Evolutionary conservation across 2,113 vertebrate species (phyloP).

Genomic region (Antigone vipio): DNA sequence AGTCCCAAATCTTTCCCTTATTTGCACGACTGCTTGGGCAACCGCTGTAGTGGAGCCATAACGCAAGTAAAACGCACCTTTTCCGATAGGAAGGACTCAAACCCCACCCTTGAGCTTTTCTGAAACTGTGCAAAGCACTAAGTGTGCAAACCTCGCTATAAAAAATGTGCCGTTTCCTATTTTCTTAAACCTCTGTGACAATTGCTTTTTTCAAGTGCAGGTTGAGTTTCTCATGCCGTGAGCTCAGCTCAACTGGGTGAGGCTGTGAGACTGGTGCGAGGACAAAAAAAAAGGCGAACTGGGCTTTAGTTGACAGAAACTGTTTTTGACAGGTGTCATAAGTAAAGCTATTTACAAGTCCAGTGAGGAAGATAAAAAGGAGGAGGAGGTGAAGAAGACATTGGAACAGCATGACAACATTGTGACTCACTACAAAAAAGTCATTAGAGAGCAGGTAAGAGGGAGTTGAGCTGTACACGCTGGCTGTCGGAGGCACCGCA

Average conservation of each 20-base stretch:
- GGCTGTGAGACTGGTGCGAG: neutral
- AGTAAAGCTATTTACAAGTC: slow-evolving; percentile 98
- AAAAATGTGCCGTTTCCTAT: rapidly evolving
- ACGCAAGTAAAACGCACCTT: neutral
- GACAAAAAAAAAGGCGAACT: neutral
- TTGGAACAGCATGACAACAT: slow-evolving; percentile 97
- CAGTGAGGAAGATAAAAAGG: slow-evolving; percentile 96
- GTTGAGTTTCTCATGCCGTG: neutral
- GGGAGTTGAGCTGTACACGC: rapidly evolving
- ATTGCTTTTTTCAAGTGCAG: neutral
- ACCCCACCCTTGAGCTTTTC: neutral
- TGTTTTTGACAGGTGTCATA: slow-evolving; percentile 83
- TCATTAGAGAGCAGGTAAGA: slow-evolving; percentile 94
- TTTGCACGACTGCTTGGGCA: neutral
- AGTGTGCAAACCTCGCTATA: neutral
- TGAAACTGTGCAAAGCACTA: neutral
- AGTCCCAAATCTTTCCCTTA: neutral
- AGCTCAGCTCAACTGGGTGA: neutral
- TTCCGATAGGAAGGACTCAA: neutral
- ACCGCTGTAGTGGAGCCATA: neutral
- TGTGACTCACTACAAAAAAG: slow-evolving; percentile 95
- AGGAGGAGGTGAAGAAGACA: slow-evolving; percentile 97
- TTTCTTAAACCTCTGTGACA: neutral
- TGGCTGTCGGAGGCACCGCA: rapidly evolving
- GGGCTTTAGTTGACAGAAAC: neutral